Base-by-base conservation (phyloP, 2,888 invertebrate genomes). In the Stratiomys singularior region DNA sequence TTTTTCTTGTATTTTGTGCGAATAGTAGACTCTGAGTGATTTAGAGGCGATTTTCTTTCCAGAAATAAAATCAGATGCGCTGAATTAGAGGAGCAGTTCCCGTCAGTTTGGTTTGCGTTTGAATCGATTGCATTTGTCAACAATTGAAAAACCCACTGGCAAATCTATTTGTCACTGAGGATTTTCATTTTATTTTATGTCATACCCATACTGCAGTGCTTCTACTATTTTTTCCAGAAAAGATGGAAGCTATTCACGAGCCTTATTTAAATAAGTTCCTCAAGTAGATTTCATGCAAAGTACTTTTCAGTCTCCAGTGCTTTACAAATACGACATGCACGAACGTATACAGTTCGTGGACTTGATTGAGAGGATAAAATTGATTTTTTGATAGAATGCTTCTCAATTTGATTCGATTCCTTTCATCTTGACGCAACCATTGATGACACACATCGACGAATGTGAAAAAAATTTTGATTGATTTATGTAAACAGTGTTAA, bases 401-500 rank as follows among this genome's bases (percentile, higher is more conserved):
- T 37, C 44, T 37, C 69, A 9, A 18, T 30, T 69, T 30, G 69
- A 69, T 69, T 69, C 69, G 69, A 47, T 69, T 69, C 74, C 37
- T 74, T 74, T 74, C 58, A 74, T 74, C 60, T 74, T 60, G 30
- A 58, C 27, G 72, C 52, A 72, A 56, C 25, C 52, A n/a, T 23
- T 27, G 30, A 56, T 21, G 72, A 52, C 52, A 58, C 28, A 47
- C 30, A 66, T 28, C 7, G 25, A 63, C 27, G 63, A 23, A 11
- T 13, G 13, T 25, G 25, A 69, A 60, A 74, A 74, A 58, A 58
- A 44, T 60, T 37, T 30, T 74, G 74, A 74, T 74, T 74, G 74
- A 74, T 74, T 60, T 74, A 60, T 58, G 74, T 60, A 74, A 74
- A 74, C 74, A 74, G 58, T 58, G 74, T 74, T 74, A 58, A 72